These are phyloP conservation scores for Sminthurinus signatus DNA, from an alignment of 1,140 invertebrate species.

Conservation along the genomic window DNA sequence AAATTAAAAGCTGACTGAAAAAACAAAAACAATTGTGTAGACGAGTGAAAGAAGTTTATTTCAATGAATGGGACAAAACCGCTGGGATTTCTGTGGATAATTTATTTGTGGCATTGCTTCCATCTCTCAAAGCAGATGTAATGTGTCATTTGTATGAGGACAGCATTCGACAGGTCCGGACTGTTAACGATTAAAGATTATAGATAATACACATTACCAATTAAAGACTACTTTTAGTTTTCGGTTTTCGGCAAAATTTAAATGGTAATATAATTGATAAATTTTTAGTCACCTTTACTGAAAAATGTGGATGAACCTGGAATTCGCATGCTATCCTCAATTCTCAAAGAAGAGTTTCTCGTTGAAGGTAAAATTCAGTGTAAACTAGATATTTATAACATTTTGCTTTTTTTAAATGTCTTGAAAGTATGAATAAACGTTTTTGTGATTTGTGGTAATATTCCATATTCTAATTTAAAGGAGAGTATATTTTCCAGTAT, in stretches of 20 bases:
- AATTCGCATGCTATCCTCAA: conserved; percentile 26
- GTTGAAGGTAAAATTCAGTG: conserved; percentile 31
- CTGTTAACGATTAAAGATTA: no score
- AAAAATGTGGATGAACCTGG: conserved; percentile 29
- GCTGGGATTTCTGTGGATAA: conserved; percentile 25
- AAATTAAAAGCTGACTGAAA: no score
- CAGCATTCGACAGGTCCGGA: conserved; percentile 23
- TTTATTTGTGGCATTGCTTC: conserved; percentile 30
- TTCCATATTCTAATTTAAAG: no score
- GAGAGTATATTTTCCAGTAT: conserved; percentile 34
- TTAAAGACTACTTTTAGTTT: neutral
- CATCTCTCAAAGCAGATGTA: conserved; percentile 33
- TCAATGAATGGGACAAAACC: conserved; percentile 35
- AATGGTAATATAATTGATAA: neutral
- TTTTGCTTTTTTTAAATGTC: no score
- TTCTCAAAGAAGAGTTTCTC: conserved; percentile 26
- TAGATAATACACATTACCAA: neutral
- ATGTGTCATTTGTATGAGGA: conserved; percentile 32
- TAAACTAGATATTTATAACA: no score
- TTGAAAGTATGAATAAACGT: no score
- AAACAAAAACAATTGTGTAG: no score
- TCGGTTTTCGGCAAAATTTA: neutral
- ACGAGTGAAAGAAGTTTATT: conserved; percentile 31
- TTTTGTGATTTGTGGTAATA: no score
- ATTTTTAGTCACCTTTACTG: conserved; percentile 19